Evolutionary conservation across 1,140 invertebrate species (phyloP).

Genomic region (Caerostris extrusa): DNA sequence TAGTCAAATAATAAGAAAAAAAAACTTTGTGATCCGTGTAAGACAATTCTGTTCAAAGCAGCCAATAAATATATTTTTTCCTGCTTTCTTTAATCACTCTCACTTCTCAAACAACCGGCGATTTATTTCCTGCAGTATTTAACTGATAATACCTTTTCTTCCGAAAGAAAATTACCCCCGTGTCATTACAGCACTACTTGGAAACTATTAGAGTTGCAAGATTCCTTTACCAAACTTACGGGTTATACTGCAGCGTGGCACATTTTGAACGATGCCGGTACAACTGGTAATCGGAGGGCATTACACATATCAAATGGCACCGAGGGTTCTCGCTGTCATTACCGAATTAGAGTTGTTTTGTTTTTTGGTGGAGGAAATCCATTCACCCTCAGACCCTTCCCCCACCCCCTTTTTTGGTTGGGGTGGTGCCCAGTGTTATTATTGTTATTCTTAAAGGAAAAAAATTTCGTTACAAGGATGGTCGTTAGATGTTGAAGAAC

Average conservation of each 20-base stretch:
- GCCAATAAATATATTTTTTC: neutral
- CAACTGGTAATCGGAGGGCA: neutral
- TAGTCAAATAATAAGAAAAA: neutral
- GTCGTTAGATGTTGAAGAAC: neutral
- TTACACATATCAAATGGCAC: conserved; percentile 59
- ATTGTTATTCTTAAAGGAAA: neutral
- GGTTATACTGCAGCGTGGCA: conserved; percentile 17
- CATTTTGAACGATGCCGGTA: conserved; percentile 37
- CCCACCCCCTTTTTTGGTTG: neutral
- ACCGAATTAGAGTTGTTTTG: conserved; percentile 37
- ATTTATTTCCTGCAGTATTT: neutral
- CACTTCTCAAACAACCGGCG: conserved; percentile 14
- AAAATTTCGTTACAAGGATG: neutral
- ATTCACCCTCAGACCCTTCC: neutral
- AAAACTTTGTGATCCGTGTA: neutral
- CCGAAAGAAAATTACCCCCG: conserved; percentile 15
- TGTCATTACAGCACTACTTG: conserved; percentile 45
- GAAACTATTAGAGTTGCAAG: conserved; percentile 5
- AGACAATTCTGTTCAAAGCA: neutral
- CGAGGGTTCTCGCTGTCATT: conserved; percentile 23
- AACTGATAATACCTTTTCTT: conserved; percentile 44
- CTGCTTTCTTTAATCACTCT: neutral
- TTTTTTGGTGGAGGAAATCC: neutral
- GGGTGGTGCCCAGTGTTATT: neutral
- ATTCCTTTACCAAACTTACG: conserved; percentile 2